A percentile compares a stretch with the other conserved stretches of the same genome.
These are phyloP conservation scores for Balearica regulorum DNA, from an alignment of 2,797 vertebrate genomes.

Conservation along the genomic window DNA sequence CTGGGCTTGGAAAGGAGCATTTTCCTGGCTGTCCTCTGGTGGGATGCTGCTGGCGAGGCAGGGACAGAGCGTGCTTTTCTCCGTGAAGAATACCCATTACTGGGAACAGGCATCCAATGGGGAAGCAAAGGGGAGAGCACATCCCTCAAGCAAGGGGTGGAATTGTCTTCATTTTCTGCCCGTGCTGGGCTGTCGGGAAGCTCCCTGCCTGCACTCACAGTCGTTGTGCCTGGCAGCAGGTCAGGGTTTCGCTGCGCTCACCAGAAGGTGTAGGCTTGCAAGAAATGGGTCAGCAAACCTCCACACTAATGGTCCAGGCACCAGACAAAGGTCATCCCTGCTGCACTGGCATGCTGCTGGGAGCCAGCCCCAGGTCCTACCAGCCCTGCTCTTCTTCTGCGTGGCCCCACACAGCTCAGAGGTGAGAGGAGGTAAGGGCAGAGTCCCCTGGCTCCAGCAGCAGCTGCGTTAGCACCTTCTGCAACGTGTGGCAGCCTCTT, in stretches of 20 bases:
- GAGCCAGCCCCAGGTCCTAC: not conserved
- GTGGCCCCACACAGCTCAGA: fast-evolving
- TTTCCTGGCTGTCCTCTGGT: not conserved
- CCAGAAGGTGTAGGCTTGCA: not conserved
- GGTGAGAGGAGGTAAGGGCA: fast-evolving
- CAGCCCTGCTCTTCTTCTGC: not conserved
- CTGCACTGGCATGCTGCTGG: not conserved
- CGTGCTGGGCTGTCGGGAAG: fast-evolving
- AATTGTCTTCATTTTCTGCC: not conserved
- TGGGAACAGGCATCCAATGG: not conserved
- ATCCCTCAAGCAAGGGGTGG: not conserved
- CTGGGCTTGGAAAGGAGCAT: not conserved
- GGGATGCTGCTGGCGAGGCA: not conserved
- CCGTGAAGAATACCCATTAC: not conserved
- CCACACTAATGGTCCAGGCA: not conserved
- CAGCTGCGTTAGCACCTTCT: not conserved
- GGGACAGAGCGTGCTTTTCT: not conserved
- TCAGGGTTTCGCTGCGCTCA: fast-evolving
- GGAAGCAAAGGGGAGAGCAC: not conserved
- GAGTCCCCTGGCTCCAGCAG: fast-evolving
- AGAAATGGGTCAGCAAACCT: not conserved
- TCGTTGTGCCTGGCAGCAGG: not conserved
- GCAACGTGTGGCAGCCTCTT: fast-evolving
- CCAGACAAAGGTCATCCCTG: fast-evolving
- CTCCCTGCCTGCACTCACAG: not conserved